Evolutionary conservation across 2,888 invertebrate genomes (phyloP).

Genomic region (Cryptus armator): DNA sequence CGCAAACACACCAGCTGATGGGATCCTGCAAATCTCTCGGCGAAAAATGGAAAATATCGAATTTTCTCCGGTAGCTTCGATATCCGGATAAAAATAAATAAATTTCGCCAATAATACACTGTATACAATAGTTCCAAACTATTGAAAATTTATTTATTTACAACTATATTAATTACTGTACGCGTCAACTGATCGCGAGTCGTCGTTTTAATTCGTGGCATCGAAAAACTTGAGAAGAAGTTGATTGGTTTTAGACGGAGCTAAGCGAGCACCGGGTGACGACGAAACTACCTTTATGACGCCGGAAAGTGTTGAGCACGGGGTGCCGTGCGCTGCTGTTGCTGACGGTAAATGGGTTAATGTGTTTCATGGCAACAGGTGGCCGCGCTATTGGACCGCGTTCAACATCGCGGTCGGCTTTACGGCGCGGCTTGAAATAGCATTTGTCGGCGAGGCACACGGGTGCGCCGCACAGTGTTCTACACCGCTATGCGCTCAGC

Average conservation of each 20-base stretch:
- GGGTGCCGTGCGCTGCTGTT: slow-evolving; percentile 48
- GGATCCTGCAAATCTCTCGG: slow-evolving; percentile 5
- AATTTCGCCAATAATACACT: neutral
- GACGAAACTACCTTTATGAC: slow-evolving; percentile 60
- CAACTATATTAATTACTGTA: too few relatives aligned
- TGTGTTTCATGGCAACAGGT: slow-evolving; percentile 84
- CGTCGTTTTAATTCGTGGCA: slow-evolving; percentile 14
- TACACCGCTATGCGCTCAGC: neutral
- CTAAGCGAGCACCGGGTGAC: slow-evolving; percentile 48
- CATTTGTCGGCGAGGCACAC: slow-evolving; percentile 55
- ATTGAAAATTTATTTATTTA: too few relatives aligned
- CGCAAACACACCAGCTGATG: slow-evolving; percentile 5
- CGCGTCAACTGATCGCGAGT: neutral
- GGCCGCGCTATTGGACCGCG: slow-evolving; percentile 83
- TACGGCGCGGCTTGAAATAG: slow-evolving; percentile 79
- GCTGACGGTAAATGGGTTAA: slow-evolving; percentile 82
- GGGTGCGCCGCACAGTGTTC: neutral
- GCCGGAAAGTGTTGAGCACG: slow-evolving; percentile 54
- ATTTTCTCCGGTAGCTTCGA: slow-evolving; percentile 9
- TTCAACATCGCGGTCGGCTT: slow-evolving; percentile 78
- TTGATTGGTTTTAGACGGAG: slow-evolving; percentile 53
- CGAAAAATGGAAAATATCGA: slow-evolving; percentile 28
- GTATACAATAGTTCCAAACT: neutral
- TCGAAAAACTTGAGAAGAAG: slow-evolving; percentile 47
- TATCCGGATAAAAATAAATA: neutral